phyloP scores from a whole-genome alignment of 2,888 invertebrate genomes.

The Ctenicera cuprea region DNA sequence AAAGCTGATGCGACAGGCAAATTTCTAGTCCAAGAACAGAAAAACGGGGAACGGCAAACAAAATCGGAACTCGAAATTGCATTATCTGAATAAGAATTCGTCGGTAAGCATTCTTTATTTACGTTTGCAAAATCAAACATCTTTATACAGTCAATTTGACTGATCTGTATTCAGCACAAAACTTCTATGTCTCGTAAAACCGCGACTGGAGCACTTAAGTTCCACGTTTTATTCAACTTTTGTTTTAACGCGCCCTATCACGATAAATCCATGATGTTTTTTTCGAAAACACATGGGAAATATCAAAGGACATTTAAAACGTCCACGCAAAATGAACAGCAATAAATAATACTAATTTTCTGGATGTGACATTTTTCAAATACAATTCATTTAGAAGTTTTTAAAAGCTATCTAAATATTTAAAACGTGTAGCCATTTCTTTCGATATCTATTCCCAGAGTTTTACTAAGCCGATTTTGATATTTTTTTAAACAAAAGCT shows the following conservation, averaged over 20 bases:
- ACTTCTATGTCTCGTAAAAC: slow-evolving; percentile 55
- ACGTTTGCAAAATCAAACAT: slow-evolving; percentile 62
- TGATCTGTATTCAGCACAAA: slow-evolving; percentile 63
- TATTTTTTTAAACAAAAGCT: too few relatives aligned
- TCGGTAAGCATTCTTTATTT: slow-evolving; percentile 58
- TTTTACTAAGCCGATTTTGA: too few relatives aligned
- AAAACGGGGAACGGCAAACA: slow-evolving; percentile 30
- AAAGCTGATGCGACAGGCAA: background rate
- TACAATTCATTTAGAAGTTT: too few relatives aligned
- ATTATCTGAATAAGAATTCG: slow-evolving; percentile 57
- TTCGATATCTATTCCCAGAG: too few relatives aligned
- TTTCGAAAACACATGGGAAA: slow-evolving; percentile 25
- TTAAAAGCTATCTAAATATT: too few relatives aligned
- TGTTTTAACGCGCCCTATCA: slow-evolving; percentile 43
- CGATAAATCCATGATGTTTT: slow-evolving; percentile 21
- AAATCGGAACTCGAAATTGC: slow-evolving; percentile 52
- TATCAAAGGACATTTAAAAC: background rate
- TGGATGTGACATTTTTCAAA: too few relatives aligned
- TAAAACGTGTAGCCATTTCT: too few relatives aligned
- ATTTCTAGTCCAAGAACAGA: background rate
- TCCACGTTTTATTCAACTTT: slow-evolving; percentile 52
- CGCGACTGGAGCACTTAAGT: slow-evolving; percentile 52
- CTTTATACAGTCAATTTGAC: slow-evolving; percentile 63
- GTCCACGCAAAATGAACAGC: too few relatives aligned
- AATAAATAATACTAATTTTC: too few relatives aligned